Percentiles rank a stretch among this genome's conserved stretches.
Conservation (phyloP, 2,113 vertebrate species). For the Corvus hawaiiensis region DNA sequence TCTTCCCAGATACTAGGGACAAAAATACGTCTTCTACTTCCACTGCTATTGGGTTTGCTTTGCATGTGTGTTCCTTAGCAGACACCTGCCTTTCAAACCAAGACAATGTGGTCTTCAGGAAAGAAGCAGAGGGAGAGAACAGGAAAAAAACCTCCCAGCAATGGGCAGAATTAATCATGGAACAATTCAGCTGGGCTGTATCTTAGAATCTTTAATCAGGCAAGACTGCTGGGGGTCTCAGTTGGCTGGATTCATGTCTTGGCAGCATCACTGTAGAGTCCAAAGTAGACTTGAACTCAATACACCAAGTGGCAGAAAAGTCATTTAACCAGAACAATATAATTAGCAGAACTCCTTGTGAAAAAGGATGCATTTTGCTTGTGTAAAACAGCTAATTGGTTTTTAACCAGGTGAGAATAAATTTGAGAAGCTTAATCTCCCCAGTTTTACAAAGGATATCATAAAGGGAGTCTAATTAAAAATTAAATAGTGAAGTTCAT, state of each 20-base stretch:
- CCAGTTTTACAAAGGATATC: constrained; percentile 7
- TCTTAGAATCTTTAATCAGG: background rate
- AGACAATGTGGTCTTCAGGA: background rate
- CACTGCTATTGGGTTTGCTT: background rate
- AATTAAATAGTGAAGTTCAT: background rate
- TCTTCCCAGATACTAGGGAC: background rate
- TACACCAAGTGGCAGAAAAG: background rate
- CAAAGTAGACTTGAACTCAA: background rate
- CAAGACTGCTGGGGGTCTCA: background rate
- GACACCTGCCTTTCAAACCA: too few species aligned
- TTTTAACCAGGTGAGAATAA: constrained; percentile 47
- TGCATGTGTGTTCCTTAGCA: background rate
- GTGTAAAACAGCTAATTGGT: constrained; percentile 4
- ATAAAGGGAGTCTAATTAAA: constrained; percentile 5
- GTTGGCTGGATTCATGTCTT: background rate
- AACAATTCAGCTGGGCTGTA: background rate
- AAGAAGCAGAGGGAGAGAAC: background rate
- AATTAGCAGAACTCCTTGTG: constrained; percentile 21
- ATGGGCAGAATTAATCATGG: background rate
- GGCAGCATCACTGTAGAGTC: background rate
- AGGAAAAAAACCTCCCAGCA: background rate
- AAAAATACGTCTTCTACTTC: background rate
- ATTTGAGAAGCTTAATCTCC: constrained; percentile 4
- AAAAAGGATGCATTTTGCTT: constrained; percentile 4
- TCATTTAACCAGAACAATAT: background rate